Conservation (phyloP, 2,888 invertebrate species). For the Blera fallax region DNA sequence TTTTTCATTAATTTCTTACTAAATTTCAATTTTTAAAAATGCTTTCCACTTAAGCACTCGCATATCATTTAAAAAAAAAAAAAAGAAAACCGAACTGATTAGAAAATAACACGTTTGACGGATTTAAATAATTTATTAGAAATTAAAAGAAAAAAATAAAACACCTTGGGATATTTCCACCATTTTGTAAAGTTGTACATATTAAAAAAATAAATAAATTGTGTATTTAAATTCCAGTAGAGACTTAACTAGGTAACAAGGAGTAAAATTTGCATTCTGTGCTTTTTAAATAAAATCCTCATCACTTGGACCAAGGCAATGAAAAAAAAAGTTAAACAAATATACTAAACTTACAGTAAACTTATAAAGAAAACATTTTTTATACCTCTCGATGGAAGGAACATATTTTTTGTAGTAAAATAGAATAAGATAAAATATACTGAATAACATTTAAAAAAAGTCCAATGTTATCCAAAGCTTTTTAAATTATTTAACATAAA, state of each 20-base stretch:
- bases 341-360: neutral
- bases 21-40: neutral
- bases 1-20: neutral
- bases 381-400: neutral
- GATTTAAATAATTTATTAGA: slow-evolving; percentile 28
- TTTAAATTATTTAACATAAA: neutral
- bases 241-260: neutral
- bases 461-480: slow-evolving; percentile 10
- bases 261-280: neutral
- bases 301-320: slow-evolving; percentile 24
- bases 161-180: neutral
- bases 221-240: neutral
- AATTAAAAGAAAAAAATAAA: neutral
- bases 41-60: neutral
- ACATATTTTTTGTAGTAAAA: neutral
- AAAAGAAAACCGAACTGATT: slow-evolving; percentile 36
- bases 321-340: slow-evolving; percentile 21
- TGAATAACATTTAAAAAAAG: neutral
- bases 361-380: neutral
- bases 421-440: neutral
- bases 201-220: neutral
- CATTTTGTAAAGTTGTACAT: neutral
- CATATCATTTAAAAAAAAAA: slow-evolving; percentile 25
- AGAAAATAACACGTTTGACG: slow-evolving; percentile 16
- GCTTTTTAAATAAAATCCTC: neutral